A percentile compares a stretch with the other conserved stretches of the same genome.
These are phyloP conservation scores for Cyphomyrmex costatus DNA, from an alignment of 1,140 invertebrate species.

Conservation along the genomic window DNA sequence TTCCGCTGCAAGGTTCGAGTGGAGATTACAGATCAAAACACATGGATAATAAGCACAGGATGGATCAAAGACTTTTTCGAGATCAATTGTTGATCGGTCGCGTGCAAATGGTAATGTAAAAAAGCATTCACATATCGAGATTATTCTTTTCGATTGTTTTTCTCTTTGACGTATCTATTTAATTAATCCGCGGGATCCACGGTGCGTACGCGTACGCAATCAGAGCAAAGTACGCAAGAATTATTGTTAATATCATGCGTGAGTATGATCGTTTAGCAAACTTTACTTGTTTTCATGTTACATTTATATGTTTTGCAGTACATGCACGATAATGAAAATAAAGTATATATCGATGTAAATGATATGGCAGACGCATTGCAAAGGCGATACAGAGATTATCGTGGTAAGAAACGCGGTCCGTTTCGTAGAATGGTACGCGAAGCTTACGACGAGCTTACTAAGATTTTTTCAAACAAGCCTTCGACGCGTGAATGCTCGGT, in stretches of 20 bases:
- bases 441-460: slow-evolving; percentile 87
- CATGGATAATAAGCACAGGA: slow-evolving; percentile 60
- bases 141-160: background rate
- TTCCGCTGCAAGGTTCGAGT: slow-evolving; percentile 79
- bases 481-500: slow-evolving; percentile 62
- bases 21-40: slow-evolving; percentile 66
- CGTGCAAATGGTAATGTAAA: slow-evolving; percentile 69
- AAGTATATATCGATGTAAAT: slow-evolving; percentile 91
- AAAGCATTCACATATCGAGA: background rate
- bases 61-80: slow-evolving; percentile 59
- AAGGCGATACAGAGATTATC: slow-evolving; percentile 91
- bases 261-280: background rate
- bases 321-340: slow-evolving; percentile 91
- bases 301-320: slow-evolving; percentile 86
- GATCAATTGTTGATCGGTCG: slow-evolving; percentile 71
- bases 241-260: background rate
- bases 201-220: background rate
- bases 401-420: slow-evolving; percentile 89
- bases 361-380: slow-evolving; percentile 91
- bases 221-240: background rate
- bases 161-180: background rate
- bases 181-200: background rate
- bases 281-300: background rate
- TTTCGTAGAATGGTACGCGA: slow-evolving; percentile 90
- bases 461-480: slow-evolving; percentile 82